These are phyloP conservation scores for Matsumyia berberina DNA, from an alignment of 2,888 invertebrate species.

Conservation along the genomic window DNA sequence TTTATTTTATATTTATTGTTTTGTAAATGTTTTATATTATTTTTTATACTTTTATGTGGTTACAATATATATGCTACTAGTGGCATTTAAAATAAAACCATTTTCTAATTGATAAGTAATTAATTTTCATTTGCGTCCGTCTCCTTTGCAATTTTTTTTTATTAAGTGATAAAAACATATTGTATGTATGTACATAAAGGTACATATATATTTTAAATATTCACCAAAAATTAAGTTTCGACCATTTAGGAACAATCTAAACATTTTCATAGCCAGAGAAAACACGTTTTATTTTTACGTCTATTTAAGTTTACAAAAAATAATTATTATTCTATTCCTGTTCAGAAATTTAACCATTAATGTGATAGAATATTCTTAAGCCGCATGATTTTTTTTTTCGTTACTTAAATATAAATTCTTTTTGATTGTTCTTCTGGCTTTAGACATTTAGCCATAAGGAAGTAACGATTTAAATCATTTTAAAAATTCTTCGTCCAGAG, in stretches of 20 bases:
- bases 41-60: slow-evolving; percentile 57
- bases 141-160: slow-evolving; percentile 36
- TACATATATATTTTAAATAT: slow-evolving; percentile 11
- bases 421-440: slow-evolving; percentile 8
- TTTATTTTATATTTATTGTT: slow-evolving; percentile 60
- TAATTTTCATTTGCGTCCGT: slow-evolving; percentile 51
- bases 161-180: slow-evolving; percentile 31
- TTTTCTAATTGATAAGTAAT: slow-evolving; percentile 37
- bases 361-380: not conserved
- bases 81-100: slow-evolving; percentile 27
- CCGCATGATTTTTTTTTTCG: not conserved
- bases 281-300: not conserved
- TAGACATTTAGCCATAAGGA: slow-evolving; percentile 1
- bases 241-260: slow-evolving; percentile 1
- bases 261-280: not conserved
- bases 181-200: no score
- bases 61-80: slow-evolving; percentile 22
- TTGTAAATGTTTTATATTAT: slow-evolving; percentile 65
- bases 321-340: not conserved
- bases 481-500: slow-evolving; percentile 11
- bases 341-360: not conserved
- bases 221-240: slow-evolving; percentile 27
- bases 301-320: slow-evolving; percentile 9
- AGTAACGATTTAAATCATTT: slow-evolving; percentile 1
- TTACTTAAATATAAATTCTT: not conserved